These are phyloP conservation scores for Monopis laevigella DNA, from an alignment of 2,888 invertebrate genomes.

Conservation along the genomic window DNA sequence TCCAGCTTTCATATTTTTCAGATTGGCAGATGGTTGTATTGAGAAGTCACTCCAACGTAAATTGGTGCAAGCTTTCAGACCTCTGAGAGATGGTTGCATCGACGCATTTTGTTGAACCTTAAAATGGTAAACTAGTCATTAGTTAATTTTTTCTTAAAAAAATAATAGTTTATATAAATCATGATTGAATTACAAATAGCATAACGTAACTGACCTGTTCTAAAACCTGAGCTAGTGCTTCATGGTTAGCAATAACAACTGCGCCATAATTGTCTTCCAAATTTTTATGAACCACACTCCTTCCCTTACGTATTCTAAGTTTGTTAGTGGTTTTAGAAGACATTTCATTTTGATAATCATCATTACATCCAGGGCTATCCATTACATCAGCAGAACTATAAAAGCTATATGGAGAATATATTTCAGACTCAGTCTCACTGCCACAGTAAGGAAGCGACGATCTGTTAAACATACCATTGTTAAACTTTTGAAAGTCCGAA, in stretches of 20 bases:
- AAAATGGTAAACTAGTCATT: too few species aligned
- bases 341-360: constrained; percentile 53
- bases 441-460: constrained; percentile 84
- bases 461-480: constrained; percentile 64
- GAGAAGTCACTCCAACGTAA: constrained; percentile 79
- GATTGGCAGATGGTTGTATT: constrained; percentile 54
- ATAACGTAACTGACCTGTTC: constrained; percentile 75
- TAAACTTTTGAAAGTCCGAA: constrained; percentile 69
- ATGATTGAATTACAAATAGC: too few species aligned
- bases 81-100: constrained; percentile 74
- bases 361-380: constrained; percentile 42
- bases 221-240: constrained; percentile 86
- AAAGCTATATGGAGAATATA: constrained; percentile 84
- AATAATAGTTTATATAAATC: too few species aligned
- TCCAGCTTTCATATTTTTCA: constrained; percentile 69
- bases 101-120: constrained; percentile 75
- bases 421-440: constrained; percentile 85
- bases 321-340: constrained; percentile 67
- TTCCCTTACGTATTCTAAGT: constrained; percentile 79
- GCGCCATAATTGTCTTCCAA: constrained; percentile 92
- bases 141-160: neutral
- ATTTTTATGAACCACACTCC: constrained; percentile 85
- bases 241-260: constrained; percentile 89
- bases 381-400: constrained; percentile 71
- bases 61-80: constrained; percentile 76